These are phyloP conservation scores for Sitta europaea DNA, from an alignment of 2,113 vertebrate species.

Conservation along the genomic window DNA sequence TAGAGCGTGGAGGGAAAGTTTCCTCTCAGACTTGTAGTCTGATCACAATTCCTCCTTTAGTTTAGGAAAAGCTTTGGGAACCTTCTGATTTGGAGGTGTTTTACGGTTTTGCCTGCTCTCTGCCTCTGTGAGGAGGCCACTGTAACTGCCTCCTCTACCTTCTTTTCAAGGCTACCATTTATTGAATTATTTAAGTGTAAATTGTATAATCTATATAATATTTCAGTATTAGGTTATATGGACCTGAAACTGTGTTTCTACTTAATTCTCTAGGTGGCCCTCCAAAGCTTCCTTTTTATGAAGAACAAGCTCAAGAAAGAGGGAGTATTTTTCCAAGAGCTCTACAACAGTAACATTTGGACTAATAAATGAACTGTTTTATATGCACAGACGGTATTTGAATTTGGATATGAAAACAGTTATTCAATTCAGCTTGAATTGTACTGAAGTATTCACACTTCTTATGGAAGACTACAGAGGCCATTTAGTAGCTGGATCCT, in stretches of 20 bases:
- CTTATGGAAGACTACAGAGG: conserved; percentile 70
- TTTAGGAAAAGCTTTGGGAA: not conserved
- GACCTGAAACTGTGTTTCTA: conserved; percentile 8
- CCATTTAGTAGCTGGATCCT: conserved; percentile 69
- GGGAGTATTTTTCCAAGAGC: conserved; percentile 68
- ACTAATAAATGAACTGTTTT: conserved; percentile 72
- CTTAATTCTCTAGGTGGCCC: conserved; percentile 54
- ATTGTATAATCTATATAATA: conserved; percentile 16
- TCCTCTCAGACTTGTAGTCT: not conserved
- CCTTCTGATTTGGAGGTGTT: not conserved
- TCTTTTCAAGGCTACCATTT: not conserved
- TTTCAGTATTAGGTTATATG: not conserved
- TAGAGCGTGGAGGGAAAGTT: not conserved
- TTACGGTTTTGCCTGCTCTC: not conserved
- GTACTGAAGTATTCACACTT: conserved; percentile 73
- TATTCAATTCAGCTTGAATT: conserved; percentile 71
- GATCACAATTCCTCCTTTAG: not conserved
- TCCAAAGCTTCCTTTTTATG: conserved; percentile 51
- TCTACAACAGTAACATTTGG: conserved; percentile 67
- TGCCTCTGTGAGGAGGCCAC: not conserved
- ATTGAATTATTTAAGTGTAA: conserved; percentile 30
- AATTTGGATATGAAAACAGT: conserved; percentile 71
- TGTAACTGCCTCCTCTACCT: not conserved
- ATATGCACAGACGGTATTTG: conserved; percentile 74
- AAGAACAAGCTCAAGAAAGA: conserved; percentile 62